A percentile compares a stretch with the other conserved stretches of the same genome.
Conservation (phyloP, 2,888 invertebrate species). For the Xestoiulus laeticollis region DNA sequence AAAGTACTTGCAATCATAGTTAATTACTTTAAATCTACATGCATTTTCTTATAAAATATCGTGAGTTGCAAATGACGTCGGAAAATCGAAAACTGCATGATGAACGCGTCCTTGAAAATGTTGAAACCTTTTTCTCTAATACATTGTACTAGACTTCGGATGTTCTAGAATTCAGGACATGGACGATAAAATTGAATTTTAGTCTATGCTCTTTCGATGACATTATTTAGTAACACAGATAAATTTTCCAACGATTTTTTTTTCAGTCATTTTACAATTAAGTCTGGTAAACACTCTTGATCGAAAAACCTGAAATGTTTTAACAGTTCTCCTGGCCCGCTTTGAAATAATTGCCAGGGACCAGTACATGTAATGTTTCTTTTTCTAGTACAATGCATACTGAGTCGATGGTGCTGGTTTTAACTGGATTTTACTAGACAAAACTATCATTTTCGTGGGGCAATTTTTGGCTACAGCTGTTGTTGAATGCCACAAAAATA, state of each 20-base stretch:
- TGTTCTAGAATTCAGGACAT: too few relatives aligned
- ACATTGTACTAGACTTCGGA: too few relatives aligned
- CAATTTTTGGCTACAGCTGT: not conserved
- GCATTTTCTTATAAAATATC: too few relatives aligned
- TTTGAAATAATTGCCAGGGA: constrained; percentile 3
- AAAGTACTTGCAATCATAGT: too few relatives aligned
- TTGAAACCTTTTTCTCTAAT: too few relatives aligned
- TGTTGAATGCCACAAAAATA: not conserved
- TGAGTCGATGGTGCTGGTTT: not conserved
- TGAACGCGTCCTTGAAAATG: too few relatives aligned
- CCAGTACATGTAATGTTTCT: too few relatives aligned
- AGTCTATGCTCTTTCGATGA: too few relatives aligned
- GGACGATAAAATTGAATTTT: too few relatives aligned
- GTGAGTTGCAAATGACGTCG: too few relatives aligned
- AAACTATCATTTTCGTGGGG: not conserved
- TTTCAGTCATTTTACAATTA: not conserved
- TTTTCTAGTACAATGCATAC: not conserved
- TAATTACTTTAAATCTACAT: too few relatives aligned
- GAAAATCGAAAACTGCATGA: too few relatives aligned
- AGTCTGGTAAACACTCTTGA: not conserved
- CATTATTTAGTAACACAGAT: not conserved
- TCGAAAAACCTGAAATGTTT: not conserved
- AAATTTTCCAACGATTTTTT: not conserved
- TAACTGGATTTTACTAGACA: not conserved
- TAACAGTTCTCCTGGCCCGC: not conserved